Percentiles rank a stretch among this genome's conserved stretches.
Conservation (phyloP, 2,113 vertebrate genomes). For the Toxotes chatareus region DNA sequence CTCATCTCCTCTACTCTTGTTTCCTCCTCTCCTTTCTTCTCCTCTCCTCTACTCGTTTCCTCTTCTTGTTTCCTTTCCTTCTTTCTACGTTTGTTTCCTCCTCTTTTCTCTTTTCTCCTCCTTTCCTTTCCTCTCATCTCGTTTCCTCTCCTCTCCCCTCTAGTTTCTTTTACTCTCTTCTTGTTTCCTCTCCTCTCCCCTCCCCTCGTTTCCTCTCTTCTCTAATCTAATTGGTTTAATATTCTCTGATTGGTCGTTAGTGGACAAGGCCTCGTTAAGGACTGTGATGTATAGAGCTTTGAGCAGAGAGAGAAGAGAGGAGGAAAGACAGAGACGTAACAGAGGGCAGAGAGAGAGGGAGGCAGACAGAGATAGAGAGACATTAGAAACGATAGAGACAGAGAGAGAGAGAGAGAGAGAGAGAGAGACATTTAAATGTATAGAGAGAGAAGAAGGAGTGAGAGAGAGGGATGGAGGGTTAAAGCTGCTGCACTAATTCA, state of each 20-base stretch:
- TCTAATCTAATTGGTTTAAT: slow-evolving; percentile 66
- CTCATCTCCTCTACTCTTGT: not conserved
- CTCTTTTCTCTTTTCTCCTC: not conserved
- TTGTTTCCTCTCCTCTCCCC: not conserved
- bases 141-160: not conserved
- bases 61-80: not conserved
- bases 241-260: slow-evolving; percentile 69
- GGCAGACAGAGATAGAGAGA: not conserved
- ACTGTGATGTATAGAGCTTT: slow-evolving; percentile 51
- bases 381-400: not conserved
- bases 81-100: not conserved
- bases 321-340: slow-evolving; percentile 69
- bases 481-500: slow-evolving; percentile 94
- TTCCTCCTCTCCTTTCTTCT: not conserved
- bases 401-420: not conserved
- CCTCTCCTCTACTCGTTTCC: not conserved
- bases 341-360: not conserved
- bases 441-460: slow-evolving; percentile 6
- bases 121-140: not conserved
- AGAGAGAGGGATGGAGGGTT: slow-evolving; percentile 84
- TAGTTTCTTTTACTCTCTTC: not conserved
- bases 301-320: slow-evolving; percentile 6
- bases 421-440: slow-evolving; percentile 20
- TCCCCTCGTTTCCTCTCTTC: not conserved
- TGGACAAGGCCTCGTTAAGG: slow-evolving; percentile 59